Base-by-base conservation (phyloP, 2,113 vertebrate species). In the Eira barbara region DNA sequence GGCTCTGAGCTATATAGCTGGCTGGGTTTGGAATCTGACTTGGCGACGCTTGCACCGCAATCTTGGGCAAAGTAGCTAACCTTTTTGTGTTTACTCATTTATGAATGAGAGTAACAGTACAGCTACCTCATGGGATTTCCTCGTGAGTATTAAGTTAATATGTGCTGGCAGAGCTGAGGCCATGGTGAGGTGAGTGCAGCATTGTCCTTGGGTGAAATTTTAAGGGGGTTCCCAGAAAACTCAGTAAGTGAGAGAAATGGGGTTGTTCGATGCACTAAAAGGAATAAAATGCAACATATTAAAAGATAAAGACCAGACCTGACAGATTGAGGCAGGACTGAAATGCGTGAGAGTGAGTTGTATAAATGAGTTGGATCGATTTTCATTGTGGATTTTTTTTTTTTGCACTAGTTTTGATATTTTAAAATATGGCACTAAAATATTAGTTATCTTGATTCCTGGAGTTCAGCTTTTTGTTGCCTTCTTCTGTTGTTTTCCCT, bases 351-450 rank as follows among this genome's bases (percentile, higher is more conserved):
- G 52, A 78, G 7, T 29, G 57, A 71, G 17, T 79, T 73, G 42
- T 65, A 3, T 7, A 88, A 55, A 6, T 27, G 4, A 69, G 59
- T 90, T 47, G 29, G 45, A 71, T 79, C 2, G 42, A 23, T 73
- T 87, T 95, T 83, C 52, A 93, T 90, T 42, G 20, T 18, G 45
- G 29, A 18, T 89, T 23, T 57, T 49, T 49, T 89, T 49, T 89
- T 71, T 59, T 86, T 42, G 31, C 45, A 42, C 78, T 93, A 49
- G 31, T 91, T 78, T 73, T 93, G 18, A 11, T 42, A n/a, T 17
- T 94, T 96, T 65, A 83, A 97, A 91, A 89, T n/a, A 47, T 47
- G 85, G 27, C 7, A 65, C 23, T 14, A 87, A 90, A 90, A 55
- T 79, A 45, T 42, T 89, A 61, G 61, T 73, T 76, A 18, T 47